phyloP scores from a whole-genome alignment of 2,888 invertebrate genomes.

The Cinara cedri region DNA sequence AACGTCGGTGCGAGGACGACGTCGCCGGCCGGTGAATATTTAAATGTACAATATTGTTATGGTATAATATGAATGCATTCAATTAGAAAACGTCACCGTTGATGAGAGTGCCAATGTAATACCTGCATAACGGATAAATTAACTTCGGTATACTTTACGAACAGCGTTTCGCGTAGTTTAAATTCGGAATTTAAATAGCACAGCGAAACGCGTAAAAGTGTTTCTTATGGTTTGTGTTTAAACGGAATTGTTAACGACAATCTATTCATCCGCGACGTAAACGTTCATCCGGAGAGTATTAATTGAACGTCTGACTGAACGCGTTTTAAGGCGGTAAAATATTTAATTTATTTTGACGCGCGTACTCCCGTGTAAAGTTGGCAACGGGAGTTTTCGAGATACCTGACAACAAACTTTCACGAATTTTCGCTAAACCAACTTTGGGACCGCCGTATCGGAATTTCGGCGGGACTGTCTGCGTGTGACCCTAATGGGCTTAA shows the following conservation, averaged over 20 bases:
- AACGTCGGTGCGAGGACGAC: too few relatives aligned
- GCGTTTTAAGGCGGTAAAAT: conserved; percentile 23
- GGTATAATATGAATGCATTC: too few relatives aligned
- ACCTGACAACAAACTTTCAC: conserved; percentile 16
- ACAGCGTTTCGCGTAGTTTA: neutral
- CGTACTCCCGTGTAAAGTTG: conserved; percentile 8
- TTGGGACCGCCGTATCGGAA: conserved; percentile 24
- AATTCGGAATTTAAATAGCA: too few relatives aligned
- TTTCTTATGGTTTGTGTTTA: too few relatives aligned
- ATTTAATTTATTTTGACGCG: conserved; percentile 52
- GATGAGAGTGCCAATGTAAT: too few relatives aligned
- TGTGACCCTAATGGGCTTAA: conserved; percentile 27
- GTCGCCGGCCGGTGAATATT: too few relatives aligned
- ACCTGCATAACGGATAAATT: too few relatives aligned
- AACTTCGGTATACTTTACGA: neutral
- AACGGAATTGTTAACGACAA: too few relatives aligned
- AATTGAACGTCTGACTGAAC: conserved; percentile 27
- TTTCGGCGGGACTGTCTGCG: neutral
- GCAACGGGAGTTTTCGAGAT: neutral
- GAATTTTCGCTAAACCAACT: conserved; percentile 39
- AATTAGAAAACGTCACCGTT: too few relatives aligned
- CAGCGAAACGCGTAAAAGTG: too few relatives aligned
- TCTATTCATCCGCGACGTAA: neutral
- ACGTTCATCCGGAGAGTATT: neutral
- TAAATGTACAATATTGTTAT: too few relatives aligned